Conservation (phyloP, 2,888 invertebrate genomes). For the Deilephila porcellus region DNA sequence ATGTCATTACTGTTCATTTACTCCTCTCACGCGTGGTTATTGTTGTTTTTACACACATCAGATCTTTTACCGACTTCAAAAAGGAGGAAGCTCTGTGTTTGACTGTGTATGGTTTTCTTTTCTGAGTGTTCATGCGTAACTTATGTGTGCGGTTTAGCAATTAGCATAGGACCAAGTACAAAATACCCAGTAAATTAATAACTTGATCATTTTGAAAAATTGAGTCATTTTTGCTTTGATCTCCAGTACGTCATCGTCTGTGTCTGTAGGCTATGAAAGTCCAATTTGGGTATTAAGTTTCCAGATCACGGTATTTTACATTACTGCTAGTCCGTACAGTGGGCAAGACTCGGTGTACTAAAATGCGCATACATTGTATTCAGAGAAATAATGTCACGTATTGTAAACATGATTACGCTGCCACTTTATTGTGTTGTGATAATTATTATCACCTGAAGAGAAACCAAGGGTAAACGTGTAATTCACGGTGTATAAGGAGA, state of each 20-base stretch:
- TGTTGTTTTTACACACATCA: background rate
- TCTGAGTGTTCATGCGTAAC: too few species aligned
- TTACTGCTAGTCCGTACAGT: too few species aligned
- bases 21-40: background rate
- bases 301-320: too few species aligned
- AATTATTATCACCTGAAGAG: background rate
- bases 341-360: too few species aligned
- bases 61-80: background rate
- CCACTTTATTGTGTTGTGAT: background rate
- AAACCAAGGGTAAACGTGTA: background rate
- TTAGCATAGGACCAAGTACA: too few species aligned
- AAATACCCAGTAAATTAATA: too few species aligned
- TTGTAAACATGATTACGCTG: background rate
- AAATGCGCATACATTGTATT: background rate
- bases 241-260: too few species aligned
- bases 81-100: background rate
- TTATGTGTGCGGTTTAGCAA: too few species aligned
- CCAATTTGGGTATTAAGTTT: too few species aligned
- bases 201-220: too few species aligned
- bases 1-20: conserved; percentile 15
- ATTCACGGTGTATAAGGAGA: background rate
- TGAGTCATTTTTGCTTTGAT: too few species aligned
- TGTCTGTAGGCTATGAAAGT: too few species aligned
- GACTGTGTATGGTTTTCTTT: background rate
- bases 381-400: background rate